Conservation (phyloP, 2,113 vertebrate genomes). For the Gambusia affinis region DNA sequence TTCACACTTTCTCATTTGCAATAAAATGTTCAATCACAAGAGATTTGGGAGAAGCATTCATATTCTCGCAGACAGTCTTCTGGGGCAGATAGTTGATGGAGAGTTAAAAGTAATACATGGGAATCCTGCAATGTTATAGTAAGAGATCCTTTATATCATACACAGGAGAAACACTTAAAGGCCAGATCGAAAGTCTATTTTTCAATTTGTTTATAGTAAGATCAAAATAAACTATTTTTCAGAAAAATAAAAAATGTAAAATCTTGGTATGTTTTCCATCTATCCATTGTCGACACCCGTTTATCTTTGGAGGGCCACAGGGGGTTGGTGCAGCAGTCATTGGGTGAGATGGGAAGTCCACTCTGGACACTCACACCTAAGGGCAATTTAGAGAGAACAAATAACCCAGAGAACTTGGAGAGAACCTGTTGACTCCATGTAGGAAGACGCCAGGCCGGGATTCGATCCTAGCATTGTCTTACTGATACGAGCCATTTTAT, state of each 20-base stretch:
- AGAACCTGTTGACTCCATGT: no score
- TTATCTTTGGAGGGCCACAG: no score
- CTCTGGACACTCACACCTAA: no score
- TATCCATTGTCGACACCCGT: not conserved
- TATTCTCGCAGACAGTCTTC: conserved; percentile 39
- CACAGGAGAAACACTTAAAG: not conserved
- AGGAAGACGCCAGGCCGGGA: no score
- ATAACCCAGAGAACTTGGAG: no score
- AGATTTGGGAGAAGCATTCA: conserved; percentile 48
- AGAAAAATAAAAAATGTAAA: conserved; percentile 8
- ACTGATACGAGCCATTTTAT: no score
- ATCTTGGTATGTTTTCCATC: not conserved
- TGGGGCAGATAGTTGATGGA: conserved; percentile 37
- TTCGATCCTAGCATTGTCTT: no score
- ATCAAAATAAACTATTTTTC: conserved; percentile 8
- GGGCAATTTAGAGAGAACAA: no score
- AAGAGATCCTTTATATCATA: not conserved
- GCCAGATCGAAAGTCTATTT: conserved; percentile 1
- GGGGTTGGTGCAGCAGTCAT: no score
- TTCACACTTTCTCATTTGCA: conserved; percentile 30
- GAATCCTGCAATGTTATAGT: conserved; percentile 28
- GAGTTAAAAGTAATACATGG: conserved; percentile 43
- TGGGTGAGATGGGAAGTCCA: no score
- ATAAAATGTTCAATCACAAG: conserved; percentile 60
- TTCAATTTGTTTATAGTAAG: conserved; percentile 1